phyloP scores from a whole-genome alignment of 2,797 vertebrate genomes.

The Coranthus polyacanthus region DNA sequence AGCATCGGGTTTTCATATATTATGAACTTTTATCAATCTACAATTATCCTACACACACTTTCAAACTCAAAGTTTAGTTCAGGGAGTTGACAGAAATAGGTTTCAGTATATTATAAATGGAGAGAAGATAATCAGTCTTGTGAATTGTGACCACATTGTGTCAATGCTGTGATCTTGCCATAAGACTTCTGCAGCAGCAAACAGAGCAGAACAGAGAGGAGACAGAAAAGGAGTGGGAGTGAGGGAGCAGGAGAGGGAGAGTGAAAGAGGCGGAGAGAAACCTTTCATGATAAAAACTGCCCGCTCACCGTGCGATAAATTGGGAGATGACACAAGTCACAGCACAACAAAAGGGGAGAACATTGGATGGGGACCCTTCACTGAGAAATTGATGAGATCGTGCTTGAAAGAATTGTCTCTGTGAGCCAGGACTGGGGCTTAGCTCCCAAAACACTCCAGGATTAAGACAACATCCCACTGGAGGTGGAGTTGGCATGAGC shows the following conservation, averaged over 20 bases:
- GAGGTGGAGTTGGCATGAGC: conserved; percentile 72
- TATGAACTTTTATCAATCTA: conserved; percentile 26
- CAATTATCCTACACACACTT: conserved; percentile 7
- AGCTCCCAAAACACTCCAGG: conserved; percentile 77
- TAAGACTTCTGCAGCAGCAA: conserved; percentile 72
- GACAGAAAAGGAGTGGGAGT: conserved; percentile 46
- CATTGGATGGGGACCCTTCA: conserved; percentile 84
- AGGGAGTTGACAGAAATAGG: conserved; percentile 63
- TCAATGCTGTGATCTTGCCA: conserved; percentile 73
- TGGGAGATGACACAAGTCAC: conserved; percentile 86
- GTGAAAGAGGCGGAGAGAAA: conserved; percentile 68
- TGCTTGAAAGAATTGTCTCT: conserved; percentile 82
- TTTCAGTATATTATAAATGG: conserved; percentile 71
- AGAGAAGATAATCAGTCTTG: conserved; percentile 74
- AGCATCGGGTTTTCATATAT: conserved; percentile 27
- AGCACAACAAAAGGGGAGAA: conserved; percentile 85
- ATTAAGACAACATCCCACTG: conserved; percentile 81
- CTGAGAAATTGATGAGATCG: conserved; percentile 82
- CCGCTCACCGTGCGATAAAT: conserved; percentile 84
- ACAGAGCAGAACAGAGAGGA: conserved; percentile 75
- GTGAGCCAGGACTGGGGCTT: conserved; percentile 76
- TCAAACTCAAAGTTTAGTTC: conserved; percentile 40
- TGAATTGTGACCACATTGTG: conserved; percentile 79
- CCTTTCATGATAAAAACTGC: conserved; percentile 84
- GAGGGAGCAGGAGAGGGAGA: conserved; percentile 52